Conservation (phyloP, 2,797 vertebrate species). For the Rhinoraja longicauda region DNA sequence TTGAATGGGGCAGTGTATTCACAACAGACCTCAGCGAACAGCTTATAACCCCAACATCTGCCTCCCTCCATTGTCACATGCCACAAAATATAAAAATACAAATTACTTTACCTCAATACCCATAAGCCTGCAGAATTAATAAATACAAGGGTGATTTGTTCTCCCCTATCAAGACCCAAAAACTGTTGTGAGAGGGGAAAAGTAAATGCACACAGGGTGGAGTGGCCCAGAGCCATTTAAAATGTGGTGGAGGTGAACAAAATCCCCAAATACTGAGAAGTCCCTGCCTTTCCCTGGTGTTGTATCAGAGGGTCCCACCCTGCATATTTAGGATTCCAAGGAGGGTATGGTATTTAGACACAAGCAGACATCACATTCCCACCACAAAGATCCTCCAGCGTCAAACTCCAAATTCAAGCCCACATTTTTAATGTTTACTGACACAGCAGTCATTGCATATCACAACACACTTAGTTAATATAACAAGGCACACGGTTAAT, state of each 20-base stretch:
- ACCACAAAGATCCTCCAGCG: not conserved
- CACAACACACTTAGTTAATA: not conserved
- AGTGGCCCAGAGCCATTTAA: not conserved
- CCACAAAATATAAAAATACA: not conserved
- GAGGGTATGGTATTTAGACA: not conserved
- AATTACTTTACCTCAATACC: not conserved
- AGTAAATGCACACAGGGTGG: not conserved
- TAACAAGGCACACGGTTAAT: not conserved
- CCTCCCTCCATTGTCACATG: not conserved
- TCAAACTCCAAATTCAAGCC: not conserved
- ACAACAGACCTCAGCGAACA: not conserved
- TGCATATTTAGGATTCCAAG: not conserved
- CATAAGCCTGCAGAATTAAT: not conserved
- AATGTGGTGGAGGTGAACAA: not conserved
- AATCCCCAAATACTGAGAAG: not conserved
- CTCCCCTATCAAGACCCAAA: not conserved
- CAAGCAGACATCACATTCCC: not conserved
- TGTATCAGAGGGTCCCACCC: not conserved
- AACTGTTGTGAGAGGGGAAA: not conserved
- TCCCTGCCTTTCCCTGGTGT: not conserved
- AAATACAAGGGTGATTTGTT: not conserved
- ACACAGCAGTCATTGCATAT: not conserved
- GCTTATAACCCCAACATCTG: not conserved
- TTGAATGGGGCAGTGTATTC: not conserved
- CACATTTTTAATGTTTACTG: not conserved